These are phyloP conservation scores for Zele albiditarsus DNA, from an alignment of 2,888 invertebrate species.

Conservation along the genomic window DNA sequence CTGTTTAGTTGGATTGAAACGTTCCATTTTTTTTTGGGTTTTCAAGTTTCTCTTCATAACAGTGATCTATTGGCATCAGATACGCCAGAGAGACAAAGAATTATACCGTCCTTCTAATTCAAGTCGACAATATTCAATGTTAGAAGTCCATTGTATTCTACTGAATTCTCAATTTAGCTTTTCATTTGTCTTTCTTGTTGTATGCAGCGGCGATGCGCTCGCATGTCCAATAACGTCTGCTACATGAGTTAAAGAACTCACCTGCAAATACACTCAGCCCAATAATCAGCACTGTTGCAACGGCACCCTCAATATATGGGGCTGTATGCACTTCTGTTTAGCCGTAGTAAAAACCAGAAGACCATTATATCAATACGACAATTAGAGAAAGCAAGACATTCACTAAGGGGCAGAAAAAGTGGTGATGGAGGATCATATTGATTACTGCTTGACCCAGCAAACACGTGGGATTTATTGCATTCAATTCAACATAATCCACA, in stretches of 20 bases:
- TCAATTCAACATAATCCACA: constrained; percentile 35
- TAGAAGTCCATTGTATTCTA: too few relatives aligned
- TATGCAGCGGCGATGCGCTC: constrained; percentile 11
- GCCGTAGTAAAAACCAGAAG: background rate
- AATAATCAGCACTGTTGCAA: constrained; percentile 34
- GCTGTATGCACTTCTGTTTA: background rate
- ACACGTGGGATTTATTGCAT: constrained; percentile 29
- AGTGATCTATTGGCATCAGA: too few relatives aligned
- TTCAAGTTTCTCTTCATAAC: too few relatives aligned
- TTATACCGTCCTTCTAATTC: too few relatives aligned
- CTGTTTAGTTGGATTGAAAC: too few relatives aligned
- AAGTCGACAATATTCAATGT: too few relatives aligned
- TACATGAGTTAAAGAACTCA: constrained; percentile 56
- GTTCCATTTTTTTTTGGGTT: too few relatives aligned
- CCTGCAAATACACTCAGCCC: constrained; percentile 37
- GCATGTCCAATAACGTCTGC: constrained; percentile 49
- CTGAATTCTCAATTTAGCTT: background rate
- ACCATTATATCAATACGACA: too few relatives aligned
- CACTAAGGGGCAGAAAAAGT: background rate
- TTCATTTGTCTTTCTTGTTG: background rate
- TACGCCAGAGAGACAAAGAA: too few relatives aligned
- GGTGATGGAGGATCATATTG: constrained; percentile 28
- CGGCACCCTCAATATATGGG: background rate
- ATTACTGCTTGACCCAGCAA: constrained; percentile 36
- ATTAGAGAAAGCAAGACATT: background rate